Evolutionary conservation across 2,888 invertebrate species (phyloP).

Genomic region (Escarpia spicata): DNA sequence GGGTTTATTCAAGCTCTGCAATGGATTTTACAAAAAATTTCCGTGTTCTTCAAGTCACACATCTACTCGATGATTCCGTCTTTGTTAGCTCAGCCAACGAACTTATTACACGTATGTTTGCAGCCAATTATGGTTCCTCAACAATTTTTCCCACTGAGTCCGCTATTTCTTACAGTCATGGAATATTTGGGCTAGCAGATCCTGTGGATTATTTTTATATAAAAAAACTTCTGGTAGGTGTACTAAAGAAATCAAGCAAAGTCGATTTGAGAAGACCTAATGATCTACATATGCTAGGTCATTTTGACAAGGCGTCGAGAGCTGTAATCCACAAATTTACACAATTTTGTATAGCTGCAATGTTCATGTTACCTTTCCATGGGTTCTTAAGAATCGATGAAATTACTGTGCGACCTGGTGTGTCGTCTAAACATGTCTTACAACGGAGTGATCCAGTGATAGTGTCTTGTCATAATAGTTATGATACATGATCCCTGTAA

Average conservation of each 20-base stretch:
- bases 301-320: background rate
- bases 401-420: background rate
- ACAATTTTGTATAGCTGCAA: background rate
- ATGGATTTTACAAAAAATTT: too few species aligned
- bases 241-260: background rate
- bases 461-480: background rate
- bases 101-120: too few species aligned
- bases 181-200: too few species aligned
- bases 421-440: background rate
- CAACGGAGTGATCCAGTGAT: background rate
- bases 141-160: too few species aligned
- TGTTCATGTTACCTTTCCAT: background rate
- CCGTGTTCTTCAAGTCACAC: too few species aligned
- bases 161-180: too few species aligned
- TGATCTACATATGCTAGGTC: conserved; percentile 14
- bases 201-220: background rate
- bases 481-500: background rate
- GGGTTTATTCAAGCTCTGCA: too few species aligned
- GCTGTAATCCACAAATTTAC: background rate
- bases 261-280: too few species aligned
- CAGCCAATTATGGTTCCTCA: too few species aligned
- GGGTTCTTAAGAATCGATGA: background rate
- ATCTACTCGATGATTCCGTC: too few species aligned
- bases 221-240: background rate
- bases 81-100: too few species aligned